A percentile compares a stretch with the other conserved stretches of the same genome.
These are phyloP conservation scores for Stramonita haemastoma DNA, from an alignment of 2,888 invertebrate genomes.

Conservation along the genomic window DNA sequence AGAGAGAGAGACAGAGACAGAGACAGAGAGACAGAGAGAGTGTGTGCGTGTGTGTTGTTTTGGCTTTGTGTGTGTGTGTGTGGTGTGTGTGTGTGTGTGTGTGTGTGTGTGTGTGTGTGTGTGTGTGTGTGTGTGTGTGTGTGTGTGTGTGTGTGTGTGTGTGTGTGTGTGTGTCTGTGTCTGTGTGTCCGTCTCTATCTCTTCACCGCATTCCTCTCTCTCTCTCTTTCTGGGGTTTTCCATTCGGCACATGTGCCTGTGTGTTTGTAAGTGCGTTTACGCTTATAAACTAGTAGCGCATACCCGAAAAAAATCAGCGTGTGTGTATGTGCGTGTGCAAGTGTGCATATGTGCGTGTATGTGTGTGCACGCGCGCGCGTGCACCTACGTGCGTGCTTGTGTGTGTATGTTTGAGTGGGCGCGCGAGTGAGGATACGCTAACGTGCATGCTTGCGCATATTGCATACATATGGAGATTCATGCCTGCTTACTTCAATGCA, in stretches of 20 bases:
- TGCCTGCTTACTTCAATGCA: too few species aligned
- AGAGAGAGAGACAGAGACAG: too few species aligned
- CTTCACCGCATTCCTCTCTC: too few species aligned
- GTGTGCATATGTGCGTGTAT: not conserved
- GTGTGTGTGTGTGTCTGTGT: not conserved
- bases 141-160: not conserved
- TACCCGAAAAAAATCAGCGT: not conserved
- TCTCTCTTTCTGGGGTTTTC: too few species aligned
- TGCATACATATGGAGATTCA: too few species aligned
- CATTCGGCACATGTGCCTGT: too few species aligned
- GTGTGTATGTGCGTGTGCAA: not conserved
- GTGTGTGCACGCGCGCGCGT: not conserved
- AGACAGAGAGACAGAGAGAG: too few species aligned
- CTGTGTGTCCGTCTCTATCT: too few species aligned
- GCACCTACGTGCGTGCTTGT: too few species aligned
- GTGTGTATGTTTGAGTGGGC: not conserved
- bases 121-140: not conserved
- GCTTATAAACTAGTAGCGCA: not conserved
- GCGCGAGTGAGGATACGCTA: too few species aligned
- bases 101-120: not conserved
- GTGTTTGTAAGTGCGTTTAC: not conserved
- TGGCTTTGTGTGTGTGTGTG: not conserved
- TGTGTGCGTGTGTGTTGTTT: too few species aligned
- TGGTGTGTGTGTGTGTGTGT: not conserved
- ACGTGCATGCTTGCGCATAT: too few species aligned